Percentiles rank a stretch among this genome's conserved stretches.
These are phyloP conservation scores for Glossophaga mutica DNA, from an alignment of 2,797 vertebrate genomes.

Conservation along the genomic window DNA sequence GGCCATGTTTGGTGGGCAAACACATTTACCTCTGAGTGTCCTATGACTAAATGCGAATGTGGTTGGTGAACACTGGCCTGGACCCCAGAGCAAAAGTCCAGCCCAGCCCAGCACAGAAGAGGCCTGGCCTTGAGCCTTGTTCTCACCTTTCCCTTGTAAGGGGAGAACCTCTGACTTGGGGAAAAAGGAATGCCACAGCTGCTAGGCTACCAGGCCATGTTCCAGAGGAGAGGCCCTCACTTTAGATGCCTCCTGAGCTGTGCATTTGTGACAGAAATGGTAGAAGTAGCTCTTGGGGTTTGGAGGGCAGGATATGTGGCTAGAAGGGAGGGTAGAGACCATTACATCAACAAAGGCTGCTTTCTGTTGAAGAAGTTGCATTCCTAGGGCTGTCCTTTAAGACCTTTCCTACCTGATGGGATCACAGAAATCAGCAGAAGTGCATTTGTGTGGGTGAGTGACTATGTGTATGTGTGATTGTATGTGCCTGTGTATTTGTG, in stretches of 20 bases:
- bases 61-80: constrained; percentile 59
- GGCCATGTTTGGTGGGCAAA: neutral
- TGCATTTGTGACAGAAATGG: neutral
- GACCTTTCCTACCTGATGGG: neutral
- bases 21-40: constrained; percentile 35
- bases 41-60: constrained; percentile 48
- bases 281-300: neutral
- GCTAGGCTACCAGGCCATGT: constrained; percentile 3
- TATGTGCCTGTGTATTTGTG: neutral
- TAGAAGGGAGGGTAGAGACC: neutral
- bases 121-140: constrained; percentile 38
- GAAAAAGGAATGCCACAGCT: neutral
- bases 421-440: neutral
- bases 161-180: constrained; percentile 44
- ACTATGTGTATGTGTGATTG: neutral
- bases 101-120: neutral
- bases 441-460: neutral
- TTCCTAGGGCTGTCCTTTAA: neutral
- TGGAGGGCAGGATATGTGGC: neutral
- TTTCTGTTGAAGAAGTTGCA: neutral
- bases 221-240: constrained; percentile 6
- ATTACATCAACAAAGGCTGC: neutral
- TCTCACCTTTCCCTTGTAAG: constrained; percentile 47
- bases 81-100: neutral
- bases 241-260: neutral